Percentiles rank a stretch among this genome's conserved stretches.
Evolutionary conservation across 2,113 vertebrate species (phyloP).

Genomic region (Brevimyrus niger): DNA sequence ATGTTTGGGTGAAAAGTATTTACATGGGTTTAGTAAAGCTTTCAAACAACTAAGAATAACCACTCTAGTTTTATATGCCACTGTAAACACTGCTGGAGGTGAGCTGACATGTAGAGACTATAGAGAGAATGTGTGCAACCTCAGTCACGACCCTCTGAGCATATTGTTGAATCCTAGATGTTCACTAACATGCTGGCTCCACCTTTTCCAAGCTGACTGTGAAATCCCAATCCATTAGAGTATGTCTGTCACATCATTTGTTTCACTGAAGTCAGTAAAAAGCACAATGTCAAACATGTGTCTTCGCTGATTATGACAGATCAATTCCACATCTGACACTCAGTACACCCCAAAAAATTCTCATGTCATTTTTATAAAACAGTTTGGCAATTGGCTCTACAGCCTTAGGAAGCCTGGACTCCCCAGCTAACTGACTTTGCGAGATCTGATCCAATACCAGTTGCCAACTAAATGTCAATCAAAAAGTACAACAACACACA

Average conservation of each 20-base stretch:
- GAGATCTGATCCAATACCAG: neutral
- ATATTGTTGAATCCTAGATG: neutral
- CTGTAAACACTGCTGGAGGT: neutral
- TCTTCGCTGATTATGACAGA: neutral
- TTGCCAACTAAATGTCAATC: neutral
- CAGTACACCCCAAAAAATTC: neutral
- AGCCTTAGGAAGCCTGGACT: neutral
- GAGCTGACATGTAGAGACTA: neutral
- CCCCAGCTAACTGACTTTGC: neutral
- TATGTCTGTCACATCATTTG: neutral
- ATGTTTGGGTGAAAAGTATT: neutral
- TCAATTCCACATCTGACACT: neutral
- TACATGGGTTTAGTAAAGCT: neutral
- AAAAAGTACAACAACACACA: neutral
- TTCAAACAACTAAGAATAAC: neutral
- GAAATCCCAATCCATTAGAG: neutral
- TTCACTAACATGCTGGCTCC: neutral
- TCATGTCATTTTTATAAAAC: neutral
- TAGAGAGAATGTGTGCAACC: neutral
- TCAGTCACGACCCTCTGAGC: neutral
- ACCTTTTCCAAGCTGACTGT: neutral
- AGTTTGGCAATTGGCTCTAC: neutral
- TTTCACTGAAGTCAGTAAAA: neutral
- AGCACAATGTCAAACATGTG: neutral
- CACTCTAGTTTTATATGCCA: neutral